Conservation (phyloP, 2,797 vertebrate species). For the Cercopithecus petaurista region DNA sequence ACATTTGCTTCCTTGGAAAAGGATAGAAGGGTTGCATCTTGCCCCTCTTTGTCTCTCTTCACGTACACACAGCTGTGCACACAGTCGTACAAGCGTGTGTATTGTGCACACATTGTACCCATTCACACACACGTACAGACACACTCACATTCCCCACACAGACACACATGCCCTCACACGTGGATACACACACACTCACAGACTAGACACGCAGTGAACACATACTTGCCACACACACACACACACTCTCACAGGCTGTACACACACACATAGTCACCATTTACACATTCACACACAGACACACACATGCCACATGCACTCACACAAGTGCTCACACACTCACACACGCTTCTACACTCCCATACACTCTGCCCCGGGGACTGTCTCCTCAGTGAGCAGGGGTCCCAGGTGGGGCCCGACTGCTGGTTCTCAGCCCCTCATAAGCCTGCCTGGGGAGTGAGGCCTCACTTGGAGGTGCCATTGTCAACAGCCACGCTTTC, state of each 20-base stretch:
- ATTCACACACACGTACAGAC: not conserved
- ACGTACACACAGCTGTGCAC: not conserved
- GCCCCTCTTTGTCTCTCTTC: not conserved
- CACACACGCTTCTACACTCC: not conserved
- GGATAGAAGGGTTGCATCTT: not conserved
- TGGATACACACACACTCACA: not conserved
- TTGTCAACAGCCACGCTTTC: not conserved
- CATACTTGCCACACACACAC: not conserved
- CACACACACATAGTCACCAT: not conserved
- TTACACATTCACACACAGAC: not conserved
- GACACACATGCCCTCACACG: not conserved
- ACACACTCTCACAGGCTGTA: not conserved
- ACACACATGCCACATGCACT: not conserved
- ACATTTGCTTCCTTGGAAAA: not conserved
- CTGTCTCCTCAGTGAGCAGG: not conserved
- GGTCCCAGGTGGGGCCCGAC: slow-evolving; percentile 5
- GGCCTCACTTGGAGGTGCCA: not conserved
- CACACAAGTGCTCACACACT: rapidly evolving
- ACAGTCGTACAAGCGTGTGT: not conserved
- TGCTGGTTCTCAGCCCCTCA: slow-evolving; percentile 25
- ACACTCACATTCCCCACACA: not conserved
- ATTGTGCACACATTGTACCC: not conserved
- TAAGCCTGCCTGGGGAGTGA: not conserved
- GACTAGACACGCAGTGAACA: not conserved
- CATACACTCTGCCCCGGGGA: not conserved